These are phyloP conservation scores for Taurulus bubalis DNA, from an alignment of 2,113 vertebrate species.

Conservation along the genomic window DNA sequence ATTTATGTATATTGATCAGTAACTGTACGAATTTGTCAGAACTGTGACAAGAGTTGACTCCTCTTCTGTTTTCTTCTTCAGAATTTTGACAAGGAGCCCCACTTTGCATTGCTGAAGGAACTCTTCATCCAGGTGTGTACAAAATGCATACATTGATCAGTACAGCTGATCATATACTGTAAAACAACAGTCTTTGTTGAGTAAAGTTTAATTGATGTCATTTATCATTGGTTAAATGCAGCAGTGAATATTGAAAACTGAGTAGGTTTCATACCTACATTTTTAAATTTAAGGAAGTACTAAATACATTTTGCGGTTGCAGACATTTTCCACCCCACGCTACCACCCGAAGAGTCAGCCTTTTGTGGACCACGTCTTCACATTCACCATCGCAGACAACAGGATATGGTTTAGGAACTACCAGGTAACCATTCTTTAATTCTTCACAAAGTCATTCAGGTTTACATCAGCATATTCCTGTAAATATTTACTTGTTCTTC, in stretches of 20 bases:
- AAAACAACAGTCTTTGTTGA: too few species aligned
- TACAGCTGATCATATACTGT: too few species aligned
- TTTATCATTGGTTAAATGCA: not conserved
- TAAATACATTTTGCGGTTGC: not conserved
- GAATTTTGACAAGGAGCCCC: conserved; percentile 91
- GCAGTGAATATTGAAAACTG: not conserved
- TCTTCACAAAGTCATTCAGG: not conserved
- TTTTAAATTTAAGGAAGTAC: not conserved
- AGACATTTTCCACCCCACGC: conserved; percentile 95
- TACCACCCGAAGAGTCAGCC: conserved; percentile 98
- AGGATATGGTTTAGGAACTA: conserved; percentile 99
- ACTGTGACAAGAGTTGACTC: not conserved
- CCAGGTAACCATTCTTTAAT: conserved; percentile 84
- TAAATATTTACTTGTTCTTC: not conserved
- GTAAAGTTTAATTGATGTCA: not conserved
- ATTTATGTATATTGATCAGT: not conserved
- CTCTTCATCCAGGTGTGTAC: conserved; percentile 95
- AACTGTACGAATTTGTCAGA: not conserved
- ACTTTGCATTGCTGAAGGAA: conserved; percentile 94
- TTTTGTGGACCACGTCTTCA: conserved; percentile 96
- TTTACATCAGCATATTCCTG: not conserved
- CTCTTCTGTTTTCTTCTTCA: conserved; percentile 66
- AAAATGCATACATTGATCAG: not conserved
- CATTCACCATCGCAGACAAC: conserved; percentile 91
- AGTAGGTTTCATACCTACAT: not conserved